Base-by-base conservation (phyloP, 2,888 invertebrate genomes). In the Exocentrus adspersus region DNA sequence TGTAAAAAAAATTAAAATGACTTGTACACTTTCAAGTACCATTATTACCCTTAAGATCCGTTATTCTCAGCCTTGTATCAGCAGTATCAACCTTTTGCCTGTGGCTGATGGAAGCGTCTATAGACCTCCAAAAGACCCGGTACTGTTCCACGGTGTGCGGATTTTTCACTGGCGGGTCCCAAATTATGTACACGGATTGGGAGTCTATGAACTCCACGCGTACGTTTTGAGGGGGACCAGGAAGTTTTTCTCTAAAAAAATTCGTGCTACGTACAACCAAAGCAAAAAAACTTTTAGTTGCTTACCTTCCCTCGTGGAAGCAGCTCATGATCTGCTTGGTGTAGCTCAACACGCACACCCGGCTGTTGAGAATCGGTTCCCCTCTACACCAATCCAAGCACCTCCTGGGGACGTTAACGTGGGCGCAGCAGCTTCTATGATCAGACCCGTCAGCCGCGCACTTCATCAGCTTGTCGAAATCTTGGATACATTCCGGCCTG, bases 331-430 rank as follows among this genome's bases (percentile, higher is more conserved):
- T 94, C 57, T 81, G 87, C 32, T 90, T 87, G 3, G 93, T 90
- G 77, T 92, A 89, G 59, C 89, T 88, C 9, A 93, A 80, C 0
- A 91, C 88, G 76, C 94, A 94, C 10, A 87, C 80, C 71, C 86
- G 86, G 56, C 89, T 86, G 71, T 88, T 87, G 3, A 85, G 83
- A 24, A 92, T 87, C 0, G 90, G 84, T 61, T 92, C 92, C 0
- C 94, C 94, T 30, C 93, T 87, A 78, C 95, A 95, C 87, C 94
- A 91, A 78, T 94, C 92, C 69, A 94, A 83, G 79, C 94, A 95
- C 71, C 89, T 87, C 30, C 92, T 86, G 0, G 94, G 93, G 0
- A 95, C 93, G 46, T 91, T 90, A 83, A 88, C 88, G 16, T 90
- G 89, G 0, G 91, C 90, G 80, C 95, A 95, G 78, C 95, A 95